phyloP scores from a whole-genome alignment of 1,140 invertebrate species.

The Dendroctonus ponderosae region DNA sequence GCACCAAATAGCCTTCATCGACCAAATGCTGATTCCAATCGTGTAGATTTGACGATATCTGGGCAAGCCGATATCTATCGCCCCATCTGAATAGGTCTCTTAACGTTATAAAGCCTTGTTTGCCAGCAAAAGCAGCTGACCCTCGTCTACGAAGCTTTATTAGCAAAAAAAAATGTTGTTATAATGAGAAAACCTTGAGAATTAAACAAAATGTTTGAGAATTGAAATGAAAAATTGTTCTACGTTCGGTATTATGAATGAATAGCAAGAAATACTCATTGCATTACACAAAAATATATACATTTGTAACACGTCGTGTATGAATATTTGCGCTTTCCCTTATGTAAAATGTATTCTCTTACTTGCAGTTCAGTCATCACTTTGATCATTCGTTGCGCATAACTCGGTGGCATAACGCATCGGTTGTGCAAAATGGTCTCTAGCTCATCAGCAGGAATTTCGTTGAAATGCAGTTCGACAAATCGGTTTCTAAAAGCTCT shows the following conservation, averaged over 20 bases:
- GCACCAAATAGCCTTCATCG: slow-evolving; percentile 94
- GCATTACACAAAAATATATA: too few relatives aligned
- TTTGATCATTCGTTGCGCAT: slow-evolving; percentile 88
- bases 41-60: slow-evolving; percentile 62
- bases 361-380: slow-evolving; percentile 89
- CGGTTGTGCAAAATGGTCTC: slow-evolving; percentile 86
- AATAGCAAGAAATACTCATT: too few relatives aligned
- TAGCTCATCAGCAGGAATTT: slow-evolving; percentile 87
- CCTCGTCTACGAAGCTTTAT: slow-evolving; percentile 51
- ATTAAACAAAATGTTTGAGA: neutral
- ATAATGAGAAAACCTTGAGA: neutral
- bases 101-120: slow-evolving; percentile 92
- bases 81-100: slow-evolving; percentile 98
- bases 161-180: too few relatives aligned
- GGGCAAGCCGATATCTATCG: slow-evolving; percentile 81
- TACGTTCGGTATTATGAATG: too few relatives aligned
- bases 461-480: slow-evolving; percentile 95
- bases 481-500: slow-evolving; percentile 97
- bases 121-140: slow-evolving; percentile 89
- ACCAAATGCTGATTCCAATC: slow-evolving; percentile 98
- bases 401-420: slow-evolving; percentile 83
- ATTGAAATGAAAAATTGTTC: neutral
- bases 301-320: too few relatives aligned
- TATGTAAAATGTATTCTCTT: neutral
- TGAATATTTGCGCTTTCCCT: too few relatives aligned